Evolutionary conservation across 2,797 vertebrate genomes (phyloP).

Genomic region (Loris lydekkerianus): DNA sequence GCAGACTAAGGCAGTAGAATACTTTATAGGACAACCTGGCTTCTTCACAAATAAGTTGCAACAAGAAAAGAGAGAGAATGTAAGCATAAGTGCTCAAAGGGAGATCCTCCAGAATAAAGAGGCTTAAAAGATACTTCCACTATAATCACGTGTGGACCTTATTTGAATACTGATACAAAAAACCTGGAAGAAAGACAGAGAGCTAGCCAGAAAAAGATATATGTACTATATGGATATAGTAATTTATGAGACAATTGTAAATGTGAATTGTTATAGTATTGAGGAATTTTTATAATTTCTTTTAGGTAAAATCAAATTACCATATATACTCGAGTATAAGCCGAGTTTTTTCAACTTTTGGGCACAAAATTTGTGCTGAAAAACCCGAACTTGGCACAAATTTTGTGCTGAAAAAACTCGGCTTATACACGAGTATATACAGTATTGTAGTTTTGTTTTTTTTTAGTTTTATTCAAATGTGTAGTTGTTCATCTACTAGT

Average conservation of each 20-base stretch:
- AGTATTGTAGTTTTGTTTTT: background rate
- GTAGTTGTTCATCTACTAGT: too few relatives aligned
- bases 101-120: background rate
- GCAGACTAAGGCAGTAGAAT: background rate
- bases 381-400: too few relatives aligned
- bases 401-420: too few relatives aligned
- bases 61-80: background rate
- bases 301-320: background rate
- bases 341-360: too few relatives aligned
- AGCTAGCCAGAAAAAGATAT: background rate
- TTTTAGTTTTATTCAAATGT: background rate
- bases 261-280: background rate
- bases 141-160: background rate
- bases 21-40: background rate
- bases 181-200: background rate
- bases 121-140: background rate
- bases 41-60: background rate
- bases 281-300: conserved; percentile 1
- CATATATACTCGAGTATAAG: too few relatives aligned
- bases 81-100: background rate
- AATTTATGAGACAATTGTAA: background rate
- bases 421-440: too few relatives aligned
- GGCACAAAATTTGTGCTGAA: too few relatives aligned
- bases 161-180: background rate
- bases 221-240: background rate